These are phyloP conservation scores for Melolontha melolontha DNA, from an alignment of 2,888 invertebrate species.

Conservation along the genomic window DNA sequence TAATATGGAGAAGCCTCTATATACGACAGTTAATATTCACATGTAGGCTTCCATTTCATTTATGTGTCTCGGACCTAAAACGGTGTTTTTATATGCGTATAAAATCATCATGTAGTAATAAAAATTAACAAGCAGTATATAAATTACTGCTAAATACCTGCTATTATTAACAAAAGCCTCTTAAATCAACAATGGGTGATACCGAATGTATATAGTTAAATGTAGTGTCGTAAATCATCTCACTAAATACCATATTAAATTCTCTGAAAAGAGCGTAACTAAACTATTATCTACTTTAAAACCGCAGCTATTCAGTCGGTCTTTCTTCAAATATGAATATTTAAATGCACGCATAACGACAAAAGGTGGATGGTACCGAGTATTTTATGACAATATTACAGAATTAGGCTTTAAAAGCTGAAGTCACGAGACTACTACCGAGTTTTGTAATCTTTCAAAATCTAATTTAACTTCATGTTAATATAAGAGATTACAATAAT, in stretches of 20 bases:
- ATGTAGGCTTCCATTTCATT: background rate
- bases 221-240: conserved; percentile 57
- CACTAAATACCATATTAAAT: conserved; percentile 57
- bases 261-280: conserved; percentile 51
- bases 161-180: conserved; percentile 45
- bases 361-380: conserved; percentile 26
- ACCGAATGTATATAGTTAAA: conserved; percentile 50
- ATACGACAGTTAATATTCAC: too few relatives aligned
- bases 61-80: conserved; percentile 5
- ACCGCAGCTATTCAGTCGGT: conserved; percentile 22
- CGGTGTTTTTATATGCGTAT: conserved; percentile 24
- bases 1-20: too few relatives aligned
- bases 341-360: conserved; percentile 17
- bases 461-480: conserved; percentile 54
- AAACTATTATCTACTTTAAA: conserved; percentile 41
- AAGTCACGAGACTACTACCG: conserved; percentile 26
- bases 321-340: conserved; percentile 32
- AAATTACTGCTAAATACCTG: conserved; percentile 32
- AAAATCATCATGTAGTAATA: conserved; percentile 23
- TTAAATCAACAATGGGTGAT: conserved; percentile 57
- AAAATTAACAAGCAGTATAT: conserved; percentile 32
- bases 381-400: conserved; percentile 31
- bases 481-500: conserved; percentile 55
- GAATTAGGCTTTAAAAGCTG: conserved; percentile 43
- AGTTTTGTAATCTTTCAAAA: conserved; percentile 50